Base-by-base conservation (phyloP, 1,140 invertebrate genomes). In the Cotesia vestalis region DNA sequence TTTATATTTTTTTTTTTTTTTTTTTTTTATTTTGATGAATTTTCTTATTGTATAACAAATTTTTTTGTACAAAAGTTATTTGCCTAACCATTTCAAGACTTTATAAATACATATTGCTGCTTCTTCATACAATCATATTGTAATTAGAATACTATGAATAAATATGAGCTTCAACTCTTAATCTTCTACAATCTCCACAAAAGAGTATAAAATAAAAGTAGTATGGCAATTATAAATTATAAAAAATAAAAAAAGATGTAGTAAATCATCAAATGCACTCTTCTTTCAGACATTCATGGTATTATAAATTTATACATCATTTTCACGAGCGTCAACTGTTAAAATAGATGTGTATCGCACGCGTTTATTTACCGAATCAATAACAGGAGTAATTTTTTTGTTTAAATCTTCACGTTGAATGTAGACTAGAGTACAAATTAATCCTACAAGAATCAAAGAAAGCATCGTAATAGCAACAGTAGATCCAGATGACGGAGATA, bases 301-400 rank as follows among this genome's bases (percentile, higher is more conserved):
- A 77, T 27, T 69, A n/a, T 77, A 63, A 75, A 38, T 20, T 84
- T 75, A 87, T 35, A 83, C 80, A 38, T 87, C 84, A 66, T 79
- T 82, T 71, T 89, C 88, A 60, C 85, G 81, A 14, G 81, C 82
- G 53, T 89, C 89, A 38, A 82, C 82, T 27, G 86, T 88, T 14
- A 87, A 87, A 78, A 94, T 93, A 17, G 91, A 91, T 3, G 91
- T 93, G 75, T 94, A 94, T 72, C 93, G 91, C 17, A 93, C 92
- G 79, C 92, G 91, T 81, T 91, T 89, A 38, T 91, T 88, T 46
- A 92, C 88, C 71, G 89, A 89, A 71, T 92, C 89, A 62, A 93
- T 84, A 46, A 92, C 86, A 1, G 92, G 92, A n/a, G 83, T 87
- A 9, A 91, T 84, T 80, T 89, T 89, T 61, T 86, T 88, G 73